Evolutionary conservation across 1,140 invertebrate species (phyloP).

Genomic region (Leptinotarsa texana): DNA sequence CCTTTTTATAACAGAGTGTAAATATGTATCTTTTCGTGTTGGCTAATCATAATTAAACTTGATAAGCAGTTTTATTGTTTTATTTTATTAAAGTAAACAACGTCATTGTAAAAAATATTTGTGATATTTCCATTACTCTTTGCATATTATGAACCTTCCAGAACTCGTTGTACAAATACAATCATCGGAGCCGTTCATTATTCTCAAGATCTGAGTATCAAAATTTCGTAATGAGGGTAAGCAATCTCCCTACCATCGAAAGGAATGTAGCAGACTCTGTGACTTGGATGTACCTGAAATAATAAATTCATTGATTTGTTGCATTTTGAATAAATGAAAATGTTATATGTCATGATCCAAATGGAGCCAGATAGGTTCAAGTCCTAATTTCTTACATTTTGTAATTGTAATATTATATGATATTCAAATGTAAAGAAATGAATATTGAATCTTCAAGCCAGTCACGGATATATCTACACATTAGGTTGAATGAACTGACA

Average conservation of each 20-base stretch:
- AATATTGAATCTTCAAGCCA: too few species aligned
- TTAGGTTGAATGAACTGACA: too few species aligned
- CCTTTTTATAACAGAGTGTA: not conserved
- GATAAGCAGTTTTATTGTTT: too few species aligned
- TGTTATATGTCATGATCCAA: too few species aligned
- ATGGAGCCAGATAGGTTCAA: not conserved
- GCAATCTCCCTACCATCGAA: constrained; percentile 68
- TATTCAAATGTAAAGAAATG: too few species aligned
- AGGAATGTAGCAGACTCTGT: constrained; percentile 72
- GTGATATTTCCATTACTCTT: not conserved
- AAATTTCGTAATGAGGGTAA: constrained; percentile 62
- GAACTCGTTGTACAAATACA: not conserved
- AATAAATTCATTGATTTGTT: not conserved
- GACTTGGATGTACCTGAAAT: constrained; percentile 64
- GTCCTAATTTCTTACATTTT: too few species aligned
- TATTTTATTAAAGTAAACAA: too few species aligned
- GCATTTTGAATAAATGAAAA: too few species aligned
- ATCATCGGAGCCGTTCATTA: not conserved
- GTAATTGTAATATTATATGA: too few species aligned
- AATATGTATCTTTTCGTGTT: not conserved
- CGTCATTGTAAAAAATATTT: not conserved
- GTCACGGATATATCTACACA: too few species aligned
- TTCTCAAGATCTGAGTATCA: constrained; percentile 55
- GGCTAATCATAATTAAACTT: not conserved
- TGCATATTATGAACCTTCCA: not conserved